These are phyloP conservation scores for Chromobotia macracanthus DNA, from an alignment of 2,797 vertebrate genomes.

Conservation along the genomic window DNA sequence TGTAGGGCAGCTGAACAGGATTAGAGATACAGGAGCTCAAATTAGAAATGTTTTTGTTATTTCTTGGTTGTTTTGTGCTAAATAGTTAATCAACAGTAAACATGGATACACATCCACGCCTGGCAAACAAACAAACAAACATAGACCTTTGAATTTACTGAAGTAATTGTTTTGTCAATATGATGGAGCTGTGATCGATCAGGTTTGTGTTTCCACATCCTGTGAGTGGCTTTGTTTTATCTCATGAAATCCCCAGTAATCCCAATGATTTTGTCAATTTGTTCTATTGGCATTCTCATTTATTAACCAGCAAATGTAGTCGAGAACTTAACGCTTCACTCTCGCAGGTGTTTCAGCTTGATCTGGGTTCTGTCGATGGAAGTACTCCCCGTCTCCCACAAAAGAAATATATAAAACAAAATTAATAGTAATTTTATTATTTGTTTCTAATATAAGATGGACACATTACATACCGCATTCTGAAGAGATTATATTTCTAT, in stretches of 20 bases:
- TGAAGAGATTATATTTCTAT: constrained; percentile 6
- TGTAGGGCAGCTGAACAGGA: constrained; percentile 90
- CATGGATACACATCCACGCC: constrained; percentile 27
- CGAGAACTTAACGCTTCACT: constrained; percentile 59
- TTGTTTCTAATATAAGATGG: neutral
- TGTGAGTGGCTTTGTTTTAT: neutral
- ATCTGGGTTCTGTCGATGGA: neutral
- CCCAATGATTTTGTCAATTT: constrained; percentile 67
- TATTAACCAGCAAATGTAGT: constrained; percentile 65
- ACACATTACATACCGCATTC: neutral
- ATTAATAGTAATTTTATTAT: neutral
- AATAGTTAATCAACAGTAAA: constrained; percentile 59
- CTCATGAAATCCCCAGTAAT: constrained; percentile 54
- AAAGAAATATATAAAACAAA: neutral
- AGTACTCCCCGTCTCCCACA: too few species aligned
- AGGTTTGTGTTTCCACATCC: constrained; percentile 21
- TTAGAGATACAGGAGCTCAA: constrained; percentile 72
- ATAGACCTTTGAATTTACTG: constrained; percentile 37
- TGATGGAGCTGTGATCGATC: constrained; percentile 23
- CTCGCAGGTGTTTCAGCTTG: neutral
- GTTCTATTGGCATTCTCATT: constrained; percentile 73
- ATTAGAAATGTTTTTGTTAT: constrained; percentile 63
- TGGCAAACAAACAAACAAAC: constrained; percentile 31
- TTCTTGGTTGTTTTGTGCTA: constrained; percentile 62
- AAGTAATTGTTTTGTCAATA: constrained; percentile 47